A percentile compares a stretch with the other conserved stretches of the same genome.
Conservation (phyloP, 35 echinoderm and acorn worm species). For the Diadema setosum region DNA sequence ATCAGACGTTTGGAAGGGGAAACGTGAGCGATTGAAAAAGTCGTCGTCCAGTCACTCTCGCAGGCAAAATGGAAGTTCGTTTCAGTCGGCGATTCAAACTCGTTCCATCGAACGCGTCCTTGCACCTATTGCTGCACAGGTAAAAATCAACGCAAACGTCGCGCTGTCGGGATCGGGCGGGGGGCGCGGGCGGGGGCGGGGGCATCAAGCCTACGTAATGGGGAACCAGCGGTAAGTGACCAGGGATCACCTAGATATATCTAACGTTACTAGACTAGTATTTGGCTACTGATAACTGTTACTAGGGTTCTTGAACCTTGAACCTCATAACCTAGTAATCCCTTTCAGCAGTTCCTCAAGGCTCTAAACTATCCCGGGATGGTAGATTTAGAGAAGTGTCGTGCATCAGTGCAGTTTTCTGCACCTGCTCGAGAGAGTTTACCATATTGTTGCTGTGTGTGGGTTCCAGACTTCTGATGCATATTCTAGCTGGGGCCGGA, state of each 20-base stretch:
- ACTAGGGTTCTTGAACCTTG: background rate
- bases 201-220: background rate
- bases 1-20: no score
- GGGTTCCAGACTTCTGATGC: background rate
- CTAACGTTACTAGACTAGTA: background rate
- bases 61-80: background rate
- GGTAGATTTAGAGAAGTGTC: no score
- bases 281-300: background rate
- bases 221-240: background rate
- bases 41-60: background rate
- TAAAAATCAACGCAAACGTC: background rate
- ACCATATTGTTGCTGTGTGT: background rate
- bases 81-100: constrained; percentile 62
- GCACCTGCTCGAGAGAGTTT: background rate
- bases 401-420: background rate
- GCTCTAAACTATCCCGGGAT: no score
- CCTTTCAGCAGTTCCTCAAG: no score
- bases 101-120: constrained; percentile 70
- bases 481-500: background rate
- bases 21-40: background rate
- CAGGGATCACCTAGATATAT: background rate
- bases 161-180: background rate
- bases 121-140: constrained; percentile 77
- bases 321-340: no score
- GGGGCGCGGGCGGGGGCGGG: background rate